Percentiles rank a stretch among this genome's conserved stretches.
These are phyloP conservation scores for Brachyrhaphis roseni DNA, from an alignment of 2,797 vertebrate species.

Conservation along the genomic window DNA sequence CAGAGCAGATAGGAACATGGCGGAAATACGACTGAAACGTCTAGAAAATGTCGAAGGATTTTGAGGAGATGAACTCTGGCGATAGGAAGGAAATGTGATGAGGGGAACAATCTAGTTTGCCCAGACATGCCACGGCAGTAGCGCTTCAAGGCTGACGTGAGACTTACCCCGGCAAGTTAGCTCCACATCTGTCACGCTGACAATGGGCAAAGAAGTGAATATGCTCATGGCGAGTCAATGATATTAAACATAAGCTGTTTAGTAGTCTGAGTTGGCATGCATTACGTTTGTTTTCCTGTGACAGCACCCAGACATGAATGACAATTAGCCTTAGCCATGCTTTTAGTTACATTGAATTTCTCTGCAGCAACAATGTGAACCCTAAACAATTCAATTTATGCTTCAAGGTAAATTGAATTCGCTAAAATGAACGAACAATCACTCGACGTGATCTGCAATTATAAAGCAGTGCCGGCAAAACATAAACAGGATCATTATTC, in stretches of 20 bases:
- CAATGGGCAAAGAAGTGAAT: slow-evolving; percentile 18
- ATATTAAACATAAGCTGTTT: slow-evolving; percentile 26
- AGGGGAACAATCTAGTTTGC: slow-evolving; percentile 28
- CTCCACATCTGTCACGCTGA: slow-evolving; percentile 37
- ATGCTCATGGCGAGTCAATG: slow-evolving; percentile 23
- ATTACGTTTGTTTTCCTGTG: slow-evolving; percentile 48
- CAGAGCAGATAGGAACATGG: slow-evolving; percentile 41
- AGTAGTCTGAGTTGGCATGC: slow-evolving; percentile 21
- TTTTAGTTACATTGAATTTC: slow-evolving; percentile 59
- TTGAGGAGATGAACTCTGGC: slow-evolving; percentile 47
- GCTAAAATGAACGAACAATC: slow-evolving; percentile 23
- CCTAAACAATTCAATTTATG: slow-evolving; percentile 51
- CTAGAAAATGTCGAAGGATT: slow-evolving; percentile 62
- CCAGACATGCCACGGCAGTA: slow-evolving; percentile 27
- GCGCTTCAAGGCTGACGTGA: slow-evolving; percentile 38
- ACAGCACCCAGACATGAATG: slow-evolving; percentile 45
- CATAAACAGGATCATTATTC: slow-evolving; percentile 9
- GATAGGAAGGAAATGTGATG: slow-evolving; percentile 23
- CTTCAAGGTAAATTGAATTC: slow-evolving; percentile 45
- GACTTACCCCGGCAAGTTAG: slow-evolving; percentile 19
- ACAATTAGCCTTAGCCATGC: slow-evolving; percentile 50
- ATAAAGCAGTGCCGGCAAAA: slow-evolving; percentile 13
- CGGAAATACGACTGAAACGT: slow-evolving; percentile 63
- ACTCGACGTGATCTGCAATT: slow-evolving; percentile 21
- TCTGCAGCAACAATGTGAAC: slow-evolving; percentile 49